Evolutionary conservation across 2,797 vertebrate genomes (phyloP).

Genomic region (Gymnothorax javanicus): DNA sequence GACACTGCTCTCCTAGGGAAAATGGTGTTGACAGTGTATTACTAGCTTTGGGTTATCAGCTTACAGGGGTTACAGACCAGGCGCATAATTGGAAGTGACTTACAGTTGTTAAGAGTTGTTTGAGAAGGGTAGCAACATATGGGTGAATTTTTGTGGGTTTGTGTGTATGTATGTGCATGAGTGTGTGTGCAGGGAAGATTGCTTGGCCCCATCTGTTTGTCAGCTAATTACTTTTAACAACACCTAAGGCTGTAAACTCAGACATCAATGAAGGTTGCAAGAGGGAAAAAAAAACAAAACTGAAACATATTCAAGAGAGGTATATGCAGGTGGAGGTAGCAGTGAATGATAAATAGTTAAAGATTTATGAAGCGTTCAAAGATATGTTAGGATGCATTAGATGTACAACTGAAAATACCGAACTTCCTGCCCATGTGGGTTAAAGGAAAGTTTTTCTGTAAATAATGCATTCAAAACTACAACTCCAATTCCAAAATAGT

Average conservation of each 20-base stretch:
- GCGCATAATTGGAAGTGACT: constrained; percentile 76
- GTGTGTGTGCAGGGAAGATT: neutral
- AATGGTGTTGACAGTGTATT: constrained; percentile 85
- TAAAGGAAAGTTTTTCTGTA: neutral
- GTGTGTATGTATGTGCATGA: neutral
- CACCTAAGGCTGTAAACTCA: neutral
- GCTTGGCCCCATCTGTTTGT: neutral
- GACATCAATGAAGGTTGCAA: neutral
- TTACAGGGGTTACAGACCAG: constrained; percentile 80
- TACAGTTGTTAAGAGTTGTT: constrained; percentile 72
- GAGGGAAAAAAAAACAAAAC: neutral
- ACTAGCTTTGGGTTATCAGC: constrained; percentile 83
- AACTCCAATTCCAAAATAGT: no score
- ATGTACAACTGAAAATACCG: neutral
- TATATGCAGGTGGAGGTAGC: neutral
- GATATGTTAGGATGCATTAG: neutral
- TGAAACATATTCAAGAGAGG: neutral
- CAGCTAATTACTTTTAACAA: neutral
- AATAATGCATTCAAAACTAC: no score
- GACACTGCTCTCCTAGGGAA: constrained; percentile 81
- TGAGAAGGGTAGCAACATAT: neutral
- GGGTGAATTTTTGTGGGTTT: neutral
- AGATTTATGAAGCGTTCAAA: neutral
- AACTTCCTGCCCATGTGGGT: neutral
- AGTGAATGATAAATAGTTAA: neutral